Conservation (phyloP, 2,888 invertebrate species). For the Morinoia aosen region DNA sequence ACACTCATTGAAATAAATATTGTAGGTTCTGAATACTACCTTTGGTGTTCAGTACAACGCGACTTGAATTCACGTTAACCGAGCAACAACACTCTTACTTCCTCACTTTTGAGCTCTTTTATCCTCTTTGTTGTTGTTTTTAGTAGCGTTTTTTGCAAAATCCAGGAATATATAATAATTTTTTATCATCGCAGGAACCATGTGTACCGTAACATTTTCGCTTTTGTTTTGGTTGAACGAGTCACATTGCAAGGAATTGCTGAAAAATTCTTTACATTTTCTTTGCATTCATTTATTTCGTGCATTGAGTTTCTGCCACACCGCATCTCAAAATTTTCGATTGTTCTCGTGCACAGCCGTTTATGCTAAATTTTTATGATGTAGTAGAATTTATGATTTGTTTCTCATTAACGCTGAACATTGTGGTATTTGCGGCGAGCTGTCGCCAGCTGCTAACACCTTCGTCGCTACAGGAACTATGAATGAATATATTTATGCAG, state of each 20-base stretch:
- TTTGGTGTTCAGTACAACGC: not conserved
- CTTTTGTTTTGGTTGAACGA: not conserved
- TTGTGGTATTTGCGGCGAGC: too few relatives aligned
- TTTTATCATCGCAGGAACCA: not conserved
- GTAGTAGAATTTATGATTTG: too few relatives aligned
- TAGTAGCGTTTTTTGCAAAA: not conserved
- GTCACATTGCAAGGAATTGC: not conserved
- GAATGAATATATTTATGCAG: too few relatives aligned
- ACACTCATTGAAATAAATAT: not conserved
- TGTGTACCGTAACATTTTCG: not conserved
- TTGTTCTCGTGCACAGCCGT: not conserved
- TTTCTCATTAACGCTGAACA: too few relatives aligned
- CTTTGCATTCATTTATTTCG: not conserved
- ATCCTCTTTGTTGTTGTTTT: not conserved
- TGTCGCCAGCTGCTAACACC: too few relatives aligned
- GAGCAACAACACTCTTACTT: not conserved
- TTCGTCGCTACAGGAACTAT: too few relatives aligned
- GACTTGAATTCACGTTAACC: not conserved
- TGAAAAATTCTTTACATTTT: not conserved
- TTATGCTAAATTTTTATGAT: too few relatives aligned
- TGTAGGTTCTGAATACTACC: not conserved
- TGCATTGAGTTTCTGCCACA: not conserved
- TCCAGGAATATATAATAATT: not conserved
- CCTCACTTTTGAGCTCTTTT: not conserved
- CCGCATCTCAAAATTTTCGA: not conserved